A percentile compares a stretch with the other conserved stretches of the same genome.
Conservation (phyloP, 2,113 vertebrate genomes). For the Empidonax traillii region DNA sequence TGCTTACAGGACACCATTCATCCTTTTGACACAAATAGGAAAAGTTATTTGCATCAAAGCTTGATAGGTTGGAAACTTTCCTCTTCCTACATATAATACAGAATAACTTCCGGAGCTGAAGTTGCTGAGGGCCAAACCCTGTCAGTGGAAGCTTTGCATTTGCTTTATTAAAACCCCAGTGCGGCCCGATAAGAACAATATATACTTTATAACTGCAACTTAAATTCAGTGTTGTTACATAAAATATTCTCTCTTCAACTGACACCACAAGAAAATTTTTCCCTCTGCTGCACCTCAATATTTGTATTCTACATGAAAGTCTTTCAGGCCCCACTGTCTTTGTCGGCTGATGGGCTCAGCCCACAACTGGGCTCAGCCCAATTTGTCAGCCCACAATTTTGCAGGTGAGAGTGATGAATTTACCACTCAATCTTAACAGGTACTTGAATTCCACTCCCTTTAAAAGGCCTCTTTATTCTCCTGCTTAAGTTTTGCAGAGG, state of each 20-base stretch:
- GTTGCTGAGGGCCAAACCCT: neutral
- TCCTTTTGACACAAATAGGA: neutral
- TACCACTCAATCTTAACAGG: neutral
- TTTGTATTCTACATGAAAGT: neutral
- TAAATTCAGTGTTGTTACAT: neutral
- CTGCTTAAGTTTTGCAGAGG: neutral
- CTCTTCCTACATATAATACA: neutral
- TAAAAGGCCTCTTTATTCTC: constrained; percentile 18
- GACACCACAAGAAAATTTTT: neutral
- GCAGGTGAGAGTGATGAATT: neutral
- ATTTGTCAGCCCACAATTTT: neutral
- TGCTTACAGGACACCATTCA: neutral
- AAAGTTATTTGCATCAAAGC: neutral
- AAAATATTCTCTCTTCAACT: neutral
- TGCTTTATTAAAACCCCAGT: neutral
- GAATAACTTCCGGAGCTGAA: neutral
- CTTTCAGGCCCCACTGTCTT: neutral
- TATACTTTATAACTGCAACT: neutral
- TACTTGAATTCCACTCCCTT: neutral
- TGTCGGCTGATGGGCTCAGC: neutral
- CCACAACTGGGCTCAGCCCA: neutral
- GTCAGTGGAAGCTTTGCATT: neutral
- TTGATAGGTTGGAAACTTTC: neutral
- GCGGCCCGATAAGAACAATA: neutral
- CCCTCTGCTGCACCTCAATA: neutral